Conservation (phyloP, 2,113 vertebrate species). For the Lophotis ruficrista region DNA sequence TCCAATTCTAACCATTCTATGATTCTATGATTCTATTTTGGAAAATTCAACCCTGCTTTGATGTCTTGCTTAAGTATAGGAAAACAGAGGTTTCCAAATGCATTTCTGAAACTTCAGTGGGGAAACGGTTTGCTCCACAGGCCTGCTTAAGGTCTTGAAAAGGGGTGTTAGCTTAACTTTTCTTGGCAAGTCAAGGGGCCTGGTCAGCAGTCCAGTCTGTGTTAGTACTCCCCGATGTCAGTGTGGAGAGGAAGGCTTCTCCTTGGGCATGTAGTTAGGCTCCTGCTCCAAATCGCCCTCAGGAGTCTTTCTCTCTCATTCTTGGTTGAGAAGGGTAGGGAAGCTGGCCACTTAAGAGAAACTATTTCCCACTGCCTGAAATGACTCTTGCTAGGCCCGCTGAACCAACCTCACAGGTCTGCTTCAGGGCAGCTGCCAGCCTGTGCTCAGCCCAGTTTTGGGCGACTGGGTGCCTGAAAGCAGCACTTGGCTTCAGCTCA, state of each 20-base stretch:
- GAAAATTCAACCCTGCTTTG: background rate
- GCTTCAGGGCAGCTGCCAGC: background rate
- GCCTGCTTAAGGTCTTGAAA: background rate
- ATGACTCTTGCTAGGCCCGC: background rate
- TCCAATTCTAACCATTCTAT: too few species aligned
- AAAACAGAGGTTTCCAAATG: background rate
- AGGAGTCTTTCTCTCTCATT: background rate
- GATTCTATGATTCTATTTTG: too few species aligned
- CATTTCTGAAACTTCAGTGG: background rate
- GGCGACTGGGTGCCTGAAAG: background rate
- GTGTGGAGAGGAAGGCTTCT: background rate
- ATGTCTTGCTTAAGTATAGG: background rate
- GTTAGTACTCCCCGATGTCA: background rate
- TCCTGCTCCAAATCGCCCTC: fast-evolving
- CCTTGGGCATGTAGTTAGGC: background rate
- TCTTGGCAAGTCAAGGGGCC: background rate
- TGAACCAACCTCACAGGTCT: background rate
- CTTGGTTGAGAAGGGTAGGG: background rate
- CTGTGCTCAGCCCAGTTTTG: background rate
- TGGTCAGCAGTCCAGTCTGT: fast-evolving
- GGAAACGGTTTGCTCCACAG: background rate
- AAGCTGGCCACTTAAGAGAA: background rate
- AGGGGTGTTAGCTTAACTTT: background rate
- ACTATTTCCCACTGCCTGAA: background rate
- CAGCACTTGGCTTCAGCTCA: background rate